Base-by-base conservation (phyloP, 2,888 invertebrate genomes). In the Hypomecis atomaria region DNA sequence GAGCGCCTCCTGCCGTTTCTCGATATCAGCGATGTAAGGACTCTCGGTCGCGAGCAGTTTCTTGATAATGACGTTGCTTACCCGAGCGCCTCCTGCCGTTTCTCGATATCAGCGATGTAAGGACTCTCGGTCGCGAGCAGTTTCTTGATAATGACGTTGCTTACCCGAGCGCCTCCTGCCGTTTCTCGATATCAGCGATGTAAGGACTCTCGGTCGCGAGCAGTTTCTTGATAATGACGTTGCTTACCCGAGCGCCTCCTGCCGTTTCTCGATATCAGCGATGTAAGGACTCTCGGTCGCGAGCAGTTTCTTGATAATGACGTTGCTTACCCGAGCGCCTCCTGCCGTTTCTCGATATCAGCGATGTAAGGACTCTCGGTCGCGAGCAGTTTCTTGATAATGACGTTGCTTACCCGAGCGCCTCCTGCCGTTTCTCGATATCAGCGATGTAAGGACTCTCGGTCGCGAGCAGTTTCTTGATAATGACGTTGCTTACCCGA, bases 81-180 rank as follows among this genome's bases (percentile, higher is more conserved):
- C 98, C 97, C 96, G 9, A 99, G 90, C 69, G 97, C 96, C 79
- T 97, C 96, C 84, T 98, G 98, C 56, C 97, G 94, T 81, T 95
- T 95, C 81, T 98, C 96, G 37, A 98, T 97, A 69, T 98, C 97
- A 0, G 94, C 94, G 44, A 96, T 96, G 82, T 98, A 97, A 0
- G 97, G 96, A 78, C 96, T 97, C 76, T 97, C 97, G 10, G 96
- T 96, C 0, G 96, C 95, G 10, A 98, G 94, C 52, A 99, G 92
- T 82, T 98, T 98, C 86, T 97, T 97, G 0, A 23, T 23, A 23
- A 23, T 23, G 23, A 2, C 3, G 23, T 23, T 23, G 23, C 81
- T 94, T 84, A 98, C 98, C 97, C 96, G 9, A 99, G 90, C 69
- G 97, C 96, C 79, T 97, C 96, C 84, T 98, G 98, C 56, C 97